A percentile compares a stretch with the other conserved stretches of the same genome.
Evolutionary conservation across 2,888 invertebrate species (phyloP).

Genomic region (Thecophora atra): DNA sequence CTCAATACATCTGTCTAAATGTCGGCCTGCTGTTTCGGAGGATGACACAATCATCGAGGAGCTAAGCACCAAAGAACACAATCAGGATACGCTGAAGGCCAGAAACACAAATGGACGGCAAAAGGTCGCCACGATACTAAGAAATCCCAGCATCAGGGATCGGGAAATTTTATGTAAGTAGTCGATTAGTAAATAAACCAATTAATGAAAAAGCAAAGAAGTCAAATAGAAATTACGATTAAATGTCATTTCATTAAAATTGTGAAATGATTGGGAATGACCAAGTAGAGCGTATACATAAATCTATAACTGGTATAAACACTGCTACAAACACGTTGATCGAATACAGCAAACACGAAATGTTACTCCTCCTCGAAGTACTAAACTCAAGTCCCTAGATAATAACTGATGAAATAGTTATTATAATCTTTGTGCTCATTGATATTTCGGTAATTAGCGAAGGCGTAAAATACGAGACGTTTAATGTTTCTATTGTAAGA

Average conservation of each 20-base stretch:
- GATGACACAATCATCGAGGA: slow-evolving; percentile 67
- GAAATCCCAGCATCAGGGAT: slow-evolving; percentile 81
- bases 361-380: too few relatives aligned
- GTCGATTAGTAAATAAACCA: background rate
- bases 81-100: slow-evolving; percentile 65
- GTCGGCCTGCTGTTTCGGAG: slow-evolving; percentile 67
- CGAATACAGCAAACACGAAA: too few relatives aligned
- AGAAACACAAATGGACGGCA: slow-evolving; percentile 56
- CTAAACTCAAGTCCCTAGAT: too few relatives aligned
- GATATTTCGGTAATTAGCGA: too few relatives aligned
- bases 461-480: too few relatives aligned
- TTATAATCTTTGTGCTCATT: too few relatives aligned
- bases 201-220: background rate
- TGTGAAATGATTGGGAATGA: too few relatives aligned
- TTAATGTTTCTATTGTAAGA: background rate
- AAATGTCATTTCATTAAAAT: too few relatives aligned
- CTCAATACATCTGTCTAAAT: slow-evolving; percentile 65
- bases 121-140: slow-evolving; percentile 69
- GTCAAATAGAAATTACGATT: background rate
- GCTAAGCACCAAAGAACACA: slow-evolving; percentile 62
- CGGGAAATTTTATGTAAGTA: slow-evolving; percentile 68
- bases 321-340: too few relatives aligned
- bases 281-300: too few relatives aligned
- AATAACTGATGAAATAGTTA: too few relatives aligned
- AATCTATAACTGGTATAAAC: too few relatives aligned